Conservation (phyloP, 2,113 vertebrate genomes). For the Dermatemys mawii region DNA sequence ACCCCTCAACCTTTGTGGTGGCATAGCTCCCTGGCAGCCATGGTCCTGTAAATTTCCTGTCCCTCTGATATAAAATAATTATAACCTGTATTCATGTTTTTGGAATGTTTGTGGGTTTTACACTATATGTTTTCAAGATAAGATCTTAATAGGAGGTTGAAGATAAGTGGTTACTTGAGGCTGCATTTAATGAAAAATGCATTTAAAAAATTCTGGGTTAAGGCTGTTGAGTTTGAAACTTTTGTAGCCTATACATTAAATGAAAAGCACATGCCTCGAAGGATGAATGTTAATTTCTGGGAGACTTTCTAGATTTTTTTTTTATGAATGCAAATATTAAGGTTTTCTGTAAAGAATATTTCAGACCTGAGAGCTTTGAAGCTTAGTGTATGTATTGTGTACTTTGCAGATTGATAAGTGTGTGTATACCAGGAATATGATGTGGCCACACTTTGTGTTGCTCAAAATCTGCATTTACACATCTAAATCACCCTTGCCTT, state of each 20-base stretch:
- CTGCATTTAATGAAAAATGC: background rate
- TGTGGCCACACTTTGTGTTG: background rate
- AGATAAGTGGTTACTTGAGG: background rate
- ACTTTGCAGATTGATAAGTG: background rate
- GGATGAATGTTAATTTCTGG: background rate
- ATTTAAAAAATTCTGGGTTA: background rate
- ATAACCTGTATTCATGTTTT: background rate
- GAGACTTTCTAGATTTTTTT: rapidly evolving
- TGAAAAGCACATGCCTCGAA: background rate
- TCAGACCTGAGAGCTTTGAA: background rate
- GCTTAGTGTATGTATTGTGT: background rate
- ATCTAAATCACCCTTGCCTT: background rate
- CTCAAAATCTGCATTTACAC: background rate
- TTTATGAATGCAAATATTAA: background rate
- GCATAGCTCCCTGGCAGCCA: background rate
- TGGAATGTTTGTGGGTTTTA: background rate
- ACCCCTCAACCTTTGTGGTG: background rate
- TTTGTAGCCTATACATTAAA: too few species aligned
- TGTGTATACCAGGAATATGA: background rate
- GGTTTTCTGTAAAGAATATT: background rate
- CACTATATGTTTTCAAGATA: background rate
- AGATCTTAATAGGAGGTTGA: background rate
- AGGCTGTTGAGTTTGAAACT: too few species aligned
- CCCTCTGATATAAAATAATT: background rate
- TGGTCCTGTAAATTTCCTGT: background rate